Base-by-base conservation (phyloP, 2,797 vertebrate genomes). In the Epinephelus awoara region DNA sequence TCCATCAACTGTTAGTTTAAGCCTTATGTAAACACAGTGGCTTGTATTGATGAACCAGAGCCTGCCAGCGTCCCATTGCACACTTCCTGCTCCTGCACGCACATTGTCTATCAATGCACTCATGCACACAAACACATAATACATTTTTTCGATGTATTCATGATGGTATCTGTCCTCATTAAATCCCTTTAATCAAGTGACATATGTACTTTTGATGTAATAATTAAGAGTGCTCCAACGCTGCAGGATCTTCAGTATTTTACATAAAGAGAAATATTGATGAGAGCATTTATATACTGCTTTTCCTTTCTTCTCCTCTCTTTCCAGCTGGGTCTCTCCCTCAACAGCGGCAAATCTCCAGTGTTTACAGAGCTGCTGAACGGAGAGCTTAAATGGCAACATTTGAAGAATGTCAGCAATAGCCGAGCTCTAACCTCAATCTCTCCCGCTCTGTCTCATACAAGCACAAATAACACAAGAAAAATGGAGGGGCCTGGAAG, bases 401-500 rank as follows among this genome's bases (percentile, higher is more conserved):
- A 82, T 80, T 77, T 90, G 74, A 89, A 78, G 75, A 88, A 85
- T 82, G 79, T 85, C 81, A 80, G 73, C 73, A 85, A 67, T 69
- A 75, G 70, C 34, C 38, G 25, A 4, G 57, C 63, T 72, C 57
- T 50, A 70, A 68, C 42, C 38, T 68, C 80, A 29, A 40, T 72
- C 50, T 59, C 47, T 56, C n/a, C 11, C 13, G 19, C 55, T 29
- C 51, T 61, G 8, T 18, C 14, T 56, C 46, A n/a, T 3, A 56
- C 58, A 70, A 21, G 57, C 55, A 50, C 27, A 27, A 12, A 17
- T 25, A 69, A 27, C 54, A 34, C 57, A 70, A 64, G 68, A 64
- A 5, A 57, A 23, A 34, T 2, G 9, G 4, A 62, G 38, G n/a
- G 29, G 63, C 55, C 27, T 5, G 23, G 63, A 46, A 34, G 27